phyloP scores from a whole-genome alignment of 2,888 invertebrate genomes.

The Cartodere bifasciata region DNA sequence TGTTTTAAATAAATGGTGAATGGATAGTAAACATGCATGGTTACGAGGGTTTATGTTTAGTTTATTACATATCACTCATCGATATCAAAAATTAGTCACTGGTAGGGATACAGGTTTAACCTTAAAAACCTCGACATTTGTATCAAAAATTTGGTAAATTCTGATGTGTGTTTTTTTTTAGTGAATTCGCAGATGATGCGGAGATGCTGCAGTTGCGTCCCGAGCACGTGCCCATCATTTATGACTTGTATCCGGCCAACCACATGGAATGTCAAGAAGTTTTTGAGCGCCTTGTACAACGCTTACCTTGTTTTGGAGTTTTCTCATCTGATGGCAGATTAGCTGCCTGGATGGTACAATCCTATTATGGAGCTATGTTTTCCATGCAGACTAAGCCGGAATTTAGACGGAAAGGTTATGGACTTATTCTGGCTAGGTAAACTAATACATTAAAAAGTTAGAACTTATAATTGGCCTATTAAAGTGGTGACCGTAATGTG shows the following conservation, averaged over 20 bases:
- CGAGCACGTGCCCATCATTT: slow-evolving; percentile 69
- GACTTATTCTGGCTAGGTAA: slow-evolving; percentile 59
- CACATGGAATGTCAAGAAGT: slow-evolving; percentile 77
- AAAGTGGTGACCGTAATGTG: too few species aligned
- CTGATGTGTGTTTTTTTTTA: slow-evolving; percentile 12
- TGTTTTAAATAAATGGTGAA: too few species aligned
- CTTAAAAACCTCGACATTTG: too few species aligned
- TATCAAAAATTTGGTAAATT: too few species aligned
- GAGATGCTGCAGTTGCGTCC: slow-evolving; percentile 63
- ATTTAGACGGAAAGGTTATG: slow-evolving; percentile 42
- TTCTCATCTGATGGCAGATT: slow-evolving; percentile 58
- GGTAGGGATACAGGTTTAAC: too few species aligned
- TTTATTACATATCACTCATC: too few species aligned
- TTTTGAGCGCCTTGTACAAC: slow-evolving; percentile 65
- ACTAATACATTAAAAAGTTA: too few species aligned
- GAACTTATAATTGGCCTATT: too few species aligned
- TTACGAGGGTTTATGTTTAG: too few species aligned
- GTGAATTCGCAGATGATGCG: slow-evolving; percentile 44
- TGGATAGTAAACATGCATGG: too few species aligned
- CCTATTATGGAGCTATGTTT: slow-evolving; percentile 85
- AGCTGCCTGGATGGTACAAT: slow-evolving; percentile 86
- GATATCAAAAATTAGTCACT: too few species aligned
- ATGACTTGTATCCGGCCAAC: slow-evolving; percentile 78
- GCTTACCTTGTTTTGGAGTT: slow-evolving; percentile 69
- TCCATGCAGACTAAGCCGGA: slow-evolving; percentile 67